phyloP scores from a whole-genome alignment of 2,113 vertebrate genomes.

The Lycaon pictus region DNA sequence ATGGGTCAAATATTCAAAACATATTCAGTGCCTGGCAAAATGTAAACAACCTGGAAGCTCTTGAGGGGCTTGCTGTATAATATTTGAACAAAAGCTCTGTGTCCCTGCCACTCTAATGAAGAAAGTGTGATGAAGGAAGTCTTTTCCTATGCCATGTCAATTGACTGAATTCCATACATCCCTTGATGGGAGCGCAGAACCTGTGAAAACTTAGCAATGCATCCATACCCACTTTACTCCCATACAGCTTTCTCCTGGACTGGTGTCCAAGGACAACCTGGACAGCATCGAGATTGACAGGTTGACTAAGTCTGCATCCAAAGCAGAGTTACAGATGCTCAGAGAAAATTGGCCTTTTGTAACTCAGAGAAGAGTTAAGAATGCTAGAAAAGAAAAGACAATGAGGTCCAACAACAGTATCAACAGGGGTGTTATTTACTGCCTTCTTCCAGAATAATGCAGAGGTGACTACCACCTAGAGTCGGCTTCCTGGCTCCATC shows the following conservation, averaged over 20 bases:
- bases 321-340: background rate
- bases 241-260: too few relatives aligned
- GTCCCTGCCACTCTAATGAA: too few relatives aligned
- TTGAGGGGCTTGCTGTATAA: background rate
- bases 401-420: rapidly evolving
- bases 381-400: background rate
- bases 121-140: background rate
- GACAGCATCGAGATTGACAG: background rate
- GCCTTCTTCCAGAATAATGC: background rate
- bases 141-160: background rate
- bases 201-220: rapidly evolving
- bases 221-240: too few relatives aligned
- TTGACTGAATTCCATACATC: background rate
- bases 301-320: too few relatives aligned
- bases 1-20: background rate
- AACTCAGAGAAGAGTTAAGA: background rate
- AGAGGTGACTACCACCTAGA: background rate
- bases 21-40: background rate
- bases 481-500: background rate
- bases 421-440: background rate
- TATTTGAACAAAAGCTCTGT: background rate
- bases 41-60: background rate
- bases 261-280: background rate
- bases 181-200: rapidly evolving
- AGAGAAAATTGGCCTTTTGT: rapidly evolving